Conservation (phyloP, 2,888 invertebrate genomes). For the Lasioglossum marginatum region DNA sequence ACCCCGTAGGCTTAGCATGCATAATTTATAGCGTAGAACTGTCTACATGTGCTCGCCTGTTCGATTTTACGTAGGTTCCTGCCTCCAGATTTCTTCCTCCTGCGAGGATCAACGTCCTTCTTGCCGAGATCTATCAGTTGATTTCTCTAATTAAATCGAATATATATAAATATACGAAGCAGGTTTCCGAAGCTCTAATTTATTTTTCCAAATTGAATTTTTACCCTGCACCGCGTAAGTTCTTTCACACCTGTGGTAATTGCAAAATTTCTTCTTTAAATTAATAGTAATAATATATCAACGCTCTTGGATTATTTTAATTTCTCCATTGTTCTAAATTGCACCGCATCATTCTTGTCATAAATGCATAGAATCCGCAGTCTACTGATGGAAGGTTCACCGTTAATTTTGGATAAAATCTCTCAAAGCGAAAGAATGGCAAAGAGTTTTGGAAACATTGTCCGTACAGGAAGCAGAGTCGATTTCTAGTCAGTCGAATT, state of each 20-base stretch:
- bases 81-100: neutral
- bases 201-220: neutral
- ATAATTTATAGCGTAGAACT: constrained; percentile 50
- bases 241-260: neutral
- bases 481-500: neutral
- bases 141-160: neutral
- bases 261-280: neutral
- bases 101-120: constrained; percentile 1
- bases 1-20: constrained; percentile 52
- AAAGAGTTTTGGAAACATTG: neutral
- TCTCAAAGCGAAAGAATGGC: neutral
- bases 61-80: constrained; percentile 21
- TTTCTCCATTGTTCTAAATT: neutral
- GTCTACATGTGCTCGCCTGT: constrained; percentile 15
- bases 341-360: no score
- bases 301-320: neutral
- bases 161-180: no score
- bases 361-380: neutral
- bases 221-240: neutral
- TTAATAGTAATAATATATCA: neutral
- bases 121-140: neutral
- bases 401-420: neutral
- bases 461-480: neutral
- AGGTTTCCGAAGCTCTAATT: neutral
- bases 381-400: neutral